Percentiles rank a stretch among this genome's conserved stretches.
These are phyloP conservation scores for Girardinus metallicus DNA, from an alignment of 2,797 vertebrate species.

Conservation along the genomic window DNA sequence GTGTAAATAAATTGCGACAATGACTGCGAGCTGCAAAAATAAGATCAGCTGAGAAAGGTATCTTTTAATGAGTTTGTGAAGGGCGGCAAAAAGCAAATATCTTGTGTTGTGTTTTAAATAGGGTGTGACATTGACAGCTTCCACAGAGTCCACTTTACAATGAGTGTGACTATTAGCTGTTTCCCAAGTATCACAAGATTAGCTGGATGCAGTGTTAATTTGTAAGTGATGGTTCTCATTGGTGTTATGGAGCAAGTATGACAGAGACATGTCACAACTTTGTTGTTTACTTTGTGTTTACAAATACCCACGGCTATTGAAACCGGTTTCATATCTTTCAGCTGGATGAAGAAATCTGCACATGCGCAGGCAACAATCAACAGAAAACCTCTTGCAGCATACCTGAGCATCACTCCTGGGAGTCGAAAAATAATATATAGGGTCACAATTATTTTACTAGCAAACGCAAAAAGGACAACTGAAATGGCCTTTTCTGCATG, in stretches of 20 bases:
- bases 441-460: slow-evolving; percentile 14
- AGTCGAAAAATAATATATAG: neutral
- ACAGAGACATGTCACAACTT: neutral
- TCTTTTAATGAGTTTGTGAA: neutral
- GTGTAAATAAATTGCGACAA: neutral
- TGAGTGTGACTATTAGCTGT: slow-evolving; percentile 25
- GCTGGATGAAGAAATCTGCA: slow-evolving; percentile 25
- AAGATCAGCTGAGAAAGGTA: neutral
- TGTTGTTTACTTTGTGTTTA: neutral
- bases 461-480: slow-evolving; percentile 12
- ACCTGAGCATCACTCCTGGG: slow-evolving; percentile 31
- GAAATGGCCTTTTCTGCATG: slow-evolving; percentile 5
- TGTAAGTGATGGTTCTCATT: neutral
- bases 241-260: neutral
- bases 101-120: slow-evolving; percentile 26
- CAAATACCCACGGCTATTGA: neutral
- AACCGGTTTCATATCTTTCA: neutral
- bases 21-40: neutral
- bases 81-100: slow-evolving; percentile 25
- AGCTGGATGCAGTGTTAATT: neutral
- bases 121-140: slow-evolving; percentile 34
- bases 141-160: neutral
- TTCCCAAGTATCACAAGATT: slow-evolving; percentile 9
- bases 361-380: slow-evolving; percentile 34
- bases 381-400: slow-evolving; percentile 8